These are phyloP conservation scores for Drosophila dunni DNA, from an alignment of 1,140 invertebrate species.

Conservation along the genomic window DNA sequence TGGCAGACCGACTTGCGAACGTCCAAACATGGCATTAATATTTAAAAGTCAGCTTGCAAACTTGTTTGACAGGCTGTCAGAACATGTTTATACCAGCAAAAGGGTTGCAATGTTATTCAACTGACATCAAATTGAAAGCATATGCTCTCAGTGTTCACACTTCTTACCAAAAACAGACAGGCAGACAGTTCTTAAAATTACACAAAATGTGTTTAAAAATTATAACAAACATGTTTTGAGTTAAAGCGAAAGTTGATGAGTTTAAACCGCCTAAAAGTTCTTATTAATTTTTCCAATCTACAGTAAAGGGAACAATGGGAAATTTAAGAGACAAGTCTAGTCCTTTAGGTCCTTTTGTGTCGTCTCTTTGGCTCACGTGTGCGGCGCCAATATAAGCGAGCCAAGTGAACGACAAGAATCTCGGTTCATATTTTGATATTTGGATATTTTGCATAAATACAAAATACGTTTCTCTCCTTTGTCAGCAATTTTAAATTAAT, in stretches of 20 bases:
- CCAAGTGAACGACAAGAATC: slow-evolving; percentile 26
- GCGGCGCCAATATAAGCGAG: neutral
- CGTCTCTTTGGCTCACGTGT: slow-evolving; percentile 6
- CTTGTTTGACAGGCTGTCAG: slow-evolving; percentile 79
- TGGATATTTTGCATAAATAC: slow-evolving; percentile 71
- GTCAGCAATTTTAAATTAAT: slow-evolving; percentile 78
- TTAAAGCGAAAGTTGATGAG: neutral
- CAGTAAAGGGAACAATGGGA: slow-evolving; percentile 4
- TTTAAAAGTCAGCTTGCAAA: slow-evolving; percentile 77
- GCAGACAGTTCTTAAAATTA: slow-evolving; percentile 14
- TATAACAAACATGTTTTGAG: neutral
- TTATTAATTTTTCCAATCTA: neutral
- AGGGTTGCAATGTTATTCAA: slow-evolving; percentile 63
- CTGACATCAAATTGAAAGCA: slow-evolving; percentile 73
- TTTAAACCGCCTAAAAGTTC: neutral
- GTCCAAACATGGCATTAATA: slow-evolving; percentile 66
- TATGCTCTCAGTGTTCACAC: slow-evolving; percentile 34
- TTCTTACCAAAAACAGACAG: neutral
- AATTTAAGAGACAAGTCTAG: slow-evolving; percentile 4
- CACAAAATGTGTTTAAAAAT: too few relatives aligned
- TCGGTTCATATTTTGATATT: slow-evolving; percentile 30
- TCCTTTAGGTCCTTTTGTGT: slow-evolving; percentile 14
- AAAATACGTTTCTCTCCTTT: slow-evolving; percentile 53
- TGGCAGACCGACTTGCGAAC: slow-evolving; percentile 10
- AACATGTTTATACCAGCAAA: slow-evolving; percentile 61